Percentiles rank a stretch among this genome's conserved stretches.
Evolutionary conservation across 2,113 vertebrate species (phyloP).

Genomic region (Ardeotis arabs): DNA sequence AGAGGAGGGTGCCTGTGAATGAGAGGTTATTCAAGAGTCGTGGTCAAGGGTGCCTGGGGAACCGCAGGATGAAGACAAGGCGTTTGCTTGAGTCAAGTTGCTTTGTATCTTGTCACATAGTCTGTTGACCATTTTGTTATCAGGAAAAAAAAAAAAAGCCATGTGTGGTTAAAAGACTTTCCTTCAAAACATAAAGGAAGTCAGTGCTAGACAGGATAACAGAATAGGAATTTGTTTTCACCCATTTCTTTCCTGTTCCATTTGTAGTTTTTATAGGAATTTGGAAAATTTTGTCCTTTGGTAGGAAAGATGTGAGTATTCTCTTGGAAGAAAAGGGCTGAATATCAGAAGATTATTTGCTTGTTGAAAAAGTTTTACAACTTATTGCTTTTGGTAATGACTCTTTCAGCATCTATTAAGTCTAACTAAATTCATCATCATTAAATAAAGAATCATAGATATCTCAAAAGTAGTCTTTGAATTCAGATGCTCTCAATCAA

Average conservation of each 20-base stretch:
- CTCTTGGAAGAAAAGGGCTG: neutral
- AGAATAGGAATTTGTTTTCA: neutral
- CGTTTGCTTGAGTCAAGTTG: neutral
- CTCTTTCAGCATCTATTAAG: neutral
- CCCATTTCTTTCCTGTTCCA: neutral
- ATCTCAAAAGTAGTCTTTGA: neutral
- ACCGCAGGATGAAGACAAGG: rapidly evolving
- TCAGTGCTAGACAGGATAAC: neutral
- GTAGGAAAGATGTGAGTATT: neutral
- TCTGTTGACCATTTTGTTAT: neutral
- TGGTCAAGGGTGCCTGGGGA: neutral
- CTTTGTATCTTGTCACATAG: neutral
- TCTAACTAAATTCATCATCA: neutral
- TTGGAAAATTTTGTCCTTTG: neutral
- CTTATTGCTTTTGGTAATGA: neutral
- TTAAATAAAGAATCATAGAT: neutral
- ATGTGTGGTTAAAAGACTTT: neutral
- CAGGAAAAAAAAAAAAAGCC: neutral
- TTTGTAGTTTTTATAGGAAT: neutral
- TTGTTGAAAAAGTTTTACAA: neutral
- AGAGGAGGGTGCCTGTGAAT: neutral
- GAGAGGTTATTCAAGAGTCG: neutral
- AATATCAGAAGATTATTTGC: neutral
- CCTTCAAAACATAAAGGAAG: neutral
- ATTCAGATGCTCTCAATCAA: neutral